Percentiles rank a stretch among this genome's conserved stretches.
phyloP scores from a whole-genome alignment of 2,888 invertebrate genomes.

The Lasioglossum zephyrum region DNA sequence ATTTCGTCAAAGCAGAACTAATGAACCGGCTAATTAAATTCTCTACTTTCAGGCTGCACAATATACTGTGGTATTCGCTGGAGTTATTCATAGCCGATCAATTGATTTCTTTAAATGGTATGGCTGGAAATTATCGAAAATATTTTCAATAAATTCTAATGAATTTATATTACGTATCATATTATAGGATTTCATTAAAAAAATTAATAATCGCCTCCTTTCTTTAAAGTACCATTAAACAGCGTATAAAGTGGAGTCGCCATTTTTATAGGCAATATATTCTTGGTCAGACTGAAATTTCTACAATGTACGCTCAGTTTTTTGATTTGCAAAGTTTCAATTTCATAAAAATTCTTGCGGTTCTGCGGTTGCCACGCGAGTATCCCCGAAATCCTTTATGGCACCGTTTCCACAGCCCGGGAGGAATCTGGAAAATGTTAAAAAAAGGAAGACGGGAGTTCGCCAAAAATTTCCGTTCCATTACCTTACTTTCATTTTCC shows the following conservation, averaged over 20 bases:
- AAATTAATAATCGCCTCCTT: no score
- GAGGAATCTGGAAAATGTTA: neutral
- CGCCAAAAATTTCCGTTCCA: neutral
- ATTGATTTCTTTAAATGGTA: no score
- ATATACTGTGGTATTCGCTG: neutral
- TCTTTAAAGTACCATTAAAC: no score
- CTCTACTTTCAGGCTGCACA: neutral
- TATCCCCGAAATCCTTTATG: neutral
- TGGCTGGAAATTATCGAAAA: no score
- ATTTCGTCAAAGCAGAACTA: neutral
- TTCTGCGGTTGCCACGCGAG: neutral
- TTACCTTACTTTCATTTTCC: conserved; percentile 1
- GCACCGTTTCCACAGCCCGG: neutral
- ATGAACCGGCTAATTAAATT: neutral
- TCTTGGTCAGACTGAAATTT: neutral
- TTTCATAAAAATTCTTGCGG: neutral
- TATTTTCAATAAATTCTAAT: no score
- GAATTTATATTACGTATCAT: neutral
- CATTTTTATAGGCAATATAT: neutral
- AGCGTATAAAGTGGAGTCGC: no score
- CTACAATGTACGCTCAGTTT: neutral
- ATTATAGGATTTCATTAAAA: neutral
- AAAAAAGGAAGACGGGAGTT: neutral
- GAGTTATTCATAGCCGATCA: no score
- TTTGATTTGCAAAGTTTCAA: neutral